Base-by-base conservation (phyloP, 1,140 invertebrate species). In the Ctenoplectra terminalis region DNA sequence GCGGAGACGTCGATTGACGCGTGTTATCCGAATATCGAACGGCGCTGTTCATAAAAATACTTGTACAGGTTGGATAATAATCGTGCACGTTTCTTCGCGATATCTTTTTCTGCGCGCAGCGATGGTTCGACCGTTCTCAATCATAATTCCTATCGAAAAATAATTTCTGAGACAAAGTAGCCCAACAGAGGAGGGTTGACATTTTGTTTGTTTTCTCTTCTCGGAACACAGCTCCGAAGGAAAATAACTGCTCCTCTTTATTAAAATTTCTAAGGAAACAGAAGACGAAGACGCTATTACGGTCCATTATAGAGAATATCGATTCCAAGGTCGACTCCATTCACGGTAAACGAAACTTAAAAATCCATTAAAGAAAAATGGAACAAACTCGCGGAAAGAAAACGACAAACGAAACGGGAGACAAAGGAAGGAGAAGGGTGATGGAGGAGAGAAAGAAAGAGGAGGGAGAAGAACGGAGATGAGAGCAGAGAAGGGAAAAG, bases 361-460 rank as follows among this genome's bases (percentile, higher is more conserved):
- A n/a, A n/a, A n/a, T n/a, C n/a, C n/a, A n/a, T n/a, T n/a, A n/a
- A n/a, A n/a, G n/a, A n/a, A n/a, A n/a, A n/a, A n/a, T n/a, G n/a
- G n/a, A n/a, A n/a, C n/a, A n/a, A n/a, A n/a, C n/a, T n/a, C n/a
- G 31, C 13, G 26, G 58, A 60, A 26, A 8, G n/a, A 4, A 31
- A 15, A 1, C 58, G 58, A 58, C 7, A 3, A 26, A n/a, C 50
- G 5, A 29, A 13, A 48, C 20, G 34, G 46, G 61, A 15, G 75
- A 76, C 34, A 48, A 67, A 52, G 34, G 61, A 60, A 48, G 29
- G 15, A 43, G 13, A 31, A 17, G 67, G n/a, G n/a, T n/a, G n/a
- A n/a, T n/a, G n/a, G n/a, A n/a, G n/a, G n/a, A n/a, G 23, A 48
- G 48, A 80, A 66, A 61, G 81, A 54, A 23, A 29, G n/a, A 43